Evolutionary conservation across 1,140 invertebrate genomes (phyloP).

Genomic region (Steinernema khuongi): DNA sequence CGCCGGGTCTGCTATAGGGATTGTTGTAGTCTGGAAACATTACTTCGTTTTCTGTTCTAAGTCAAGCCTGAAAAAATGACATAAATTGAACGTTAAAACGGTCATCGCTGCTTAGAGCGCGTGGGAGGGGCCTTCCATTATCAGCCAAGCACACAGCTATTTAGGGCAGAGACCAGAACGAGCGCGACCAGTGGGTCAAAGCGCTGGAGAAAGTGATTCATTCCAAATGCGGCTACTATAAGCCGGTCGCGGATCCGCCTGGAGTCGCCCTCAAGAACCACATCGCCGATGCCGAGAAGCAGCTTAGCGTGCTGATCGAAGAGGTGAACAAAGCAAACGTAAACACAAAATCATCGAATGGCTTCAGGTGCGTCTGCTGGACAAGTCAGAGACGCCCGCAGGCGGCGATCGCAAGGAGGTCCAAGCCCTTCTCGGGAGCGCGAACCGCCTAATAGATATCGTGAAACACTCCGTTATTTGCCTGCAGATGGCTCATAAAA

Average conservation of each 20-base stretch:
- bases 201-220: conserved; percentile 85
- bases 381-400: conserved; percentile 18
- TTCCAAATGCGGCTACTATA: conserved; percentile 44
- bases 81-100: too few species aligned
- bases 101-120: too few species aligned
- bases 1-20: too few species aligned
- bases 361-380: conserved; percentile 38
- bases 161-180: conserved; percentile 78
- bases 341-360: not conserved
- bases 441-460: conserved; percentile 45
- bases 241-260: conserved; percentile 44
- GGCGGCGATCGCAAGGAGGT: conserved; percentile 36
- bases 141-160: conserved; percentile 20
- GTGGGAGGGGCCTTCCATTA: too few species aligned
- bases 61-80: conserved; percentile 26
- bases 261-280: conserved; percentile 72
- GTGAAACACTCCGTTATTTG: conserved; percentile 54
- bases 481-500: conserved; percentile 40
- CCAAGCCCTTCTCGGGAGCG: conserved; percentile 39
- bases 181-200: conserved; percentile 88
- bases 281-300: conserved; percentile 87
- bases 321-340: conserved; percentile 67
- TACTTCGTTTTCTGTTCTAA: not conserved
- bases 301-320: conserved; percentile 89
- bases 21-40: not conserved